Percentiles rank a stretch among this genome's conserved stretches.
phyloP scores from a whole-genome alignment of 2,797 vertebrate genomes.

The Melanotaenia parkinsoni region DNA sequence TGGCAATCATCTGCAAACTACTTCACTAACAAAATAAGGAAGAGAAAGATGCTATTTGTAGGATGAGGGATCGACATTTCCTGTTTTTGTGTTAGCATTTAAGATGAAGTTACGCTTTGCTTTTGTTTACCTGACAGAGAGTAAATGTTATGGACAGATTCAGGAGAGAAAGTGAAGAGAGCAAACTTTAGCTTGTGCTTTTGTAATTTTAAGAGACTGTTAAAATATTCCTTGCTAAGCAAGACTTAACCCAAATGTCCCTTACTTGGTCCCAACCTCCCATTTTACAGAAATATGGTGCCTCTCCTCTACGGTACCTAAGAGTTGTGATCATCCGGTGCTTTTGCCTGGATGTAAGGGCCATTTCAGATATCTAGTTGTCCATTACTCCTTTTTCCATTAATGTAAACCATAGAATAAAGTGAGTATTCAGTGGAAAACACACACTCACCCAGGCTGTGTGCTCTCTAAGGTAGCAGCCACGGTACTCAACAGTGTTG shows the following conservation, averaged over 20 bases:
- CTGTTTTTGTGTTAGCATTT: neutral
- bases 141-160: neutral
- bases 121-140: neutral
- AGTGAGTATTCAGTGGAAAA: neutral
- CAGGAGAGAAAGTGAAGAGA: neutral
- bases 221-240: no score
- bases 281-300: no score
- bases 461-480: slow-evolving; percentile 95
- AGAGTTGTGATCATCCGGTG: no score
- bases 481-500: slow-evolving; percentile 93
- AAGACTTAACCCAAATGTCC: no score
- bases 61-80: neutral
- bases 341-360: no score
- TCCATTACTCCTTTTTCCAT: no score
- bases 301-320: no score
- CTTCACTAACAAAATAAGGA: slow-evolving; percentile 13
- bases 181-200: neutral
- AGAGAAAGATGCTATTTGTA: neutral
- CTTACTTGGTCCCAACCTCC: no score
- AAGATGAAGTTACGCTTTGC: neutral
- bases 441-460: slow-evolving; percentile 90
- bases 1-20: neutral
- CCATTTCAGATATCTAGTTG: no score
- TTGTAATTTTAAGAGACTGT: no score
- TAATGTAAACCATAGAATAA: neutral